phyloP scores from a whole-genome alignment of 2,113 vertebrate species.

The Chaetodon trifascialis region DNA sequence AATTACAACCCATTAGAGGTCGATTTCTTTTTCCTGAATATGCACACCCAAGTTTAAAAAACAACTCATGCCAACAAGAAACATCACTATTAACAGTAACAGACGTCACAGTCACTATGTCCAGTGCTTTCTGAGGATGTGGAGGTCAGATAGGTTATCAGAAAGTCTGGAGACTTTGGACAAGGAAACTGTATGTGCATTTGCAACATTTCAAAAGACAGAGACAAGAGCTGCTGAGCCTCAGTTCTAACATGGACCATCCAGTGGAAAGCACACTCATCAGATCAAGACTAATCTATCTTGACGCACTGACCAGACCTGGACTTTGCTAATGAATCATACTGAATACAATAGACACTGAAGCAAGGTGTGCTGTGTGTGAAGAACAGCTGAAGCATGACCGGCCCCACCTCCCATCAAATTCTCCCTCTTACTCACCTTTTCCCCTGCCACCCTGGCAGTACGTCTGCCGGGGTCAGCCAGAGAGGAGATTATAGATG shows the following conservation, averaged over 20 bases:
- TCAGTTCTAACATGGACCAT: conserved; percentile 15
- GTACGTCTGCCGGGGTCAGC: conserved; percentile 30
- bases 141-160: conserved; percentile 7
- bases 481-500: conserved; percentile 42
- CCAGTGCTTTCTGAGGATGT: neutral
- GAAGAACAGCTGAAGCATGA: conserved; percentile 29
- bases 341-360: conserved; percentile 41
- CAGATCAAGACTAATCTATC: conserved; percentile 63
- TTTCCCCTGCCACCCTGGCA: conserved; percentile 7
- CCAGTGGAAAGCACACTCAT: conserved; percentile 52
- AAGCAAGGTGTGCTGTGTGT: conserved; percentile 36
- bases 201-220: conserved; percentile 19
- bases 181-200: neutral
- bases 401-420: conserved; percentile 21
- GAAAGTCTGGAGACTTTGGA: conserved; percentile 17
- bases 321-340: conserved; percentile 43
- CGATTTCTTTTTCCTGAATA: conserved; percentile 34
- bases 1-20: conserved; percentile 41
- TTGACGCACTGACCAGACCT: conserved; percentile 39
- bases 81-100: conserved; percentile 5
- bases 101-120: neutral
- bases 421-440: conserved; percentile 41
- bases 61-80: conserved; percentile 18
- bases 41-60: conserved; percentile 37
- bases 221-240: neutral